These are phyloP conservation scores for Channa argus DNA, from an alignment of 2,113 vertebrate species.

Conservation along the genomic window DNA sequence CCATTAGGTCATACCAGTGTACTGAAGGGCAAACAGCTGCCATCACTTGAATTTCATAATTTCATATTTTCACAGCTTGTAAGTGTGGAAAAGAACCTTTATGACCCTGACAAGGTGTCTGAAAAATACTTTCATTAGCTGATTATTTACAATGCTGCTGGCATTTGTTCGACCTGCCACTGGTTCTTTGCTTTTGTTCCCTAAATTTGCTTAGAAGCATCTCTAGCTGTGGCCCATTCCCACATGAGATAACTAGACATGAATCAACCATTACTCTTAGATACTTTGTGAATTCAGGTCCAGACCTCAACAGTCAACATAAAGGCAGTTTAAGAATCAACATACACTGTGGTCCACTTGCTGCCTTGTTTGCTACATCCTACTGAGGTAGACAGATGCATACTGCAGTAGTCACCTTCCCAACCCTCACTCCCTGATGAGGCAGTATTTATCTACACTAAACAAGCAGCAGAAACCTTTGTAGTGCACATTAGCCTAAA, in stretches of 20 bases:
- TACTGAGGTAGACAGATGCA: constrained; percentile 74
- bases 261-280: constrained; percentile 4
- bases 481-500: constrained; percentile 60
- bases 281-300: constrained; percentile 28
- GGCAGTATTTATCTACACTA: constrained; percentile 49
- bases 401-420: constrained; percentile 54
- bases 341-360: constrained; percentile 45
- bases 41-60: too few species aligned
- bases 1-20: too few species aligned
- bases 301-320: constrained; percentile 53
- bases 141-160: not conserved
- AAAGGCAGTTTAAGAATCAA: constrained; percentile 78
- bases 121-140: not conserved
- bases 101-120: not conserved
- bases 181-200: too few species aligned
- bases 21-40: too few species aligned
- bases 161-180: not conserved
- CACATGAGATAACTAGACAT: constrained; percentile 44
- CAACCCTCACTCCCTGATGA: constrained; percentile 73
- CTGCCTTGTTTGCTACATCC: constrained; percentile 64
- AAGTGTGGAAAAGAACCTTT: not conserved
- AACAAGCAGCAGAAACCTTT: constrained; percentile 60
- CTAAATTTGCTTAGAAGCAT: constrained; percentile 32
- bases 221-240: constrained; percentile 29
- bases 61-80: too few species aligned